phyloP scores from a whole-genome alignment of 1,140 invertebrate species.

The Lepidurus arcticus region DNA sequence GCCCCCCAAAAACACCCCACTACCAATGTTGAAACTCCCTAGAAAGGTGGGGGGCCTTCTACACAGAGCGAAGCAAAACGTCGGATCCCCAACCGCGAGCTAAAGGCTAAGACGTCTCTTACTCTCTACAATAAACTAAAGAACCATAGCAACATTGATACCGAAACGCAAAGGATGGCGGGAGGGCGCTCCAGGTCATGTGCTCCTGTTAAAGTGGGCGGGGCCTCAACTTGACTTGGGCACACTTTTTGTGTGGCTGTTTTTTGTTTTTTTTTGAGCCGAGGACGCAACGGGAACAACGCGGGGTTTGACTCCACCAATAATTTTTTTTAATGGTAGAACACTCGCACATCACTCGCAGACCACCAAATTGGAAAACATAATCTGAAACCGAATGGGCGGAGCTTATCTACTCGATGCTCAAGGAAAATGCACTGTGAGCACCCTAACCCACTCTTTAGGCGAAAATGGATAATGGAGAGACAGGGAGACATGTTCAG shows the following conservation, averaged over 20 bases:
- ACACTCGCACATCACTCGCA: no score
- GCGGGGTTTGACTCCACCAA: background rate
- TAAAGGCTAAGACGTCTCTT: background rate
- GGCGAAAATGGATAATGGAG: constrained; percentile 15
- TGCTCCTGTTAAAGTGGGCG: background rate
- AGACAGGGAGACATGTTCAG: background rate
- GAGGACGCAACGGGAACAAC: background rate
- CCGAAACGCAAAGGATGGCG: background rate
- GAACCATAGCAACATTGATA: constrained; percentile 1
- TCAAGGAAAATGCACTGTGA: background rate
- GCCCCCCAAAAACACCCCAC: no score
- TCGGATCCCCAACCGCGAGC: background rate
- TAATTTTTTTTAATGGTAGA: background rate
- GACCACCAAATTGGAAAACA: no score
- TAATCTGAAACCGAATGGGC: no score
- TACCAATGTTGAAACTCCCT: no score
- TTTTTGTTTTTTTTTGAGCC: background rate
- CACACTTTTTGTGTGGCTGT: background rate
- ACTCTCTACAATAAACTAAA: background rate
- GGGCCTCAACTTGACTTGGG: background rate
- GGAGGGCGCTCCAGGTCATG: background rate
- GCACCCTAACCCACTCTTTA: constrained; percentile 18
- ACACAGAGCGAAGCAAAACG: no score
- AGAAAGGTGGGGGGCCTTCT: no score
- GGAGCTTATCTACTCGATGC: background rate